Evolutionary conservation across 37 sponge, comb jelly and placozoan genomes (phyloP).

Genomic region (Eunapius fragilis): DNA sequence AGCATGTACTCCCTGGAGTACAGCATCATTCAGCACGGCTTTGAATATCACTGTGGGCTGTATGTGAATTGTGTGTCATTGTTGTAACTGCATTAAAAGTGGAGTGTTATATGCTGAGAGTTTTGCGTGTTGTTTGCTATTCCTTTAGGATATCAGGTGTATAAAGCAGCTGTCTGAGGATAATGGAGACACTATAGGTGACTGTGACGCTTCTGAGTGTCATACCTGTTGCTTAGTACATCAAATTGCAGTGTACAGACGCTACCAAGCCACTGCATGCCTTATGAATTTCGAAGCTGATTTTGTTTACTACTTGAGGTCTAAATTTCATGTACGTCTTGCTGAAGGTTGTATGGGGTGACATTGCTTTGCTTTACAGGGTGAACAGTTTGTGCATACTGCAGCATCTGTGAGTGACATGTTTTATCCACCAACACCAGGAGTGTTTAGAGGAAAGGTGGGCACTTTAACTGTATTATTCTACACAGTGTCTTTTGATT

Average conservation of each 20-base stretch:
- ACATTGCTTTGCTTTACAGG: slow-evolving; percentile 30
- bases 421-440: slow-evolving; percentile 32
- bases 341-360: background rate
- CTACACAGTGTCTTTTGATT: too few relatives aligned
- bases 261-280: slow-evolving; percentile 34
- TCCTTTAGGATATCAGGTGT: background rate
- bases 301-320: slow-evolving; percentile 33
- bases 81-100: too few relatives aligned
- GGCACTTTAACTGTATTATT: too few relatives aligned
- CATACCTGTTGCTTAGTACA: background rate
- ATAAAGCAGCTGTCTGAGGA: background rate
- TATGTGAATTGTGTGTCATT: too few relatives aligned
- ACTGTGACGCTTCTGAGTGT: background rate
- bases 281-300: slow-evolving; percentile 41
- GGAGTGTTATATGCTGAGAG: too few relatives aligned
- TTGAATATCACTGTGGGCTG: too few relatives aligned
- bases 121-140: too few relatives aligned
- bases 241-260: slow-evolving; percentile 19
- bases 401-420: slow-evolving; percentile 51
- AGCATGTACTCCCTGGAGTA: too few relatives aligned
- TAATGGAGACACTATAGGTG: background rate
- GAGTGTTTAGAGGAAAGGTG: slow-evolving; percentile 57
- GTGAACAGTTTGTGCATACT: slow-evolving; percentile 50
- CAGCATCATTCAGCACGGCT: too few relatives aligned
- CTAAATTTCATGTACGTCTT: slow-evolving; percentile 18